Conservation (phyloP, 2,888 invertebrate species). For the Zonitis immaculata region DNA sequence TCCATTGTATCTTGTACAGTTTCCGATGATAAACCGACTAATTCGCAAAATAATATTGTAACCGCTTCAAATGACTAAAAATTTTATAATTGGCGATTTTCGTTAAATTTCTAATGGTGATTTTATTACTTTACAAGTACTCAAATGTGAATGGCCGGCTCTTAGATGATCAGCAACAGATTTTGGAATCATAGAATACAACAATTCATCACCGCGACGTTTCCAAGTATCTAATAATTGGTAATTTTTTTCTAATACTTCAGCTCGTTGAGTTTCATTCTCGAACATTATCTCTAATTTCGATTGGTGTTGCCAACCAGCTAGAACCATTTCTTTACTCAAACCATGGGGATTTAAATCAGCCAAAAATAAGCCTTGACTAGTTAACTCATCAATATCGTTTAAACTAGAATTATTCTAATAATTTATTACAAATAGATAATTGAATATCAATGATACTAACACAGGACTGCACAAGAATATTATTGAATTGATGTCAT, state of each 20-base stretch:
- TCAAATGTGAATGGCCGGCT: constrained; percentile 66
- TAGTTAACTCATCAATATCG: constrained; percentile 73
- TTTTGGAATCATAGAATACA: constrained; percentile 88
- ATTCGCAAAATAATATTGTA: constrained; percentile 71
- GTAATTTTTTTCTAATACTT: constrained; percentile 71
- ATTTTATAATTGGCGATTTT: not conserved
- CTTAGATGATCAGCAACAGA: constrained; percentile 75
- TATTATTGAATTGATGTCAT: constrained; percentile 74
- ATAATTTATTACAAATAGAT: not conserved
- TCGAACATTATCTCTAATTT: constrained; percentile 75
- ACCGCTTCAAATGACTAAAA: constrained; percentile 67
- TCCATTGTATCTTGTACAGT: constrained; percentile 62
- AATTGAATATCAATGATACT: no score
- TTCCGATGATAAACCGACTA: constrained; percentile 55
- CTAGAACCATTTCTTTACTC: constrained; percentile 73
- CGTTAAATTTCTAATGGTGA: no score
- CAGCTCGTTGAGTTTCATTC: constrained; percentile 70
- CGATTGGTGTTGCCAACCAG: constrained; percentile 79
- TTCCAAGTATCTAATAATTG: constrained; percentile 78
- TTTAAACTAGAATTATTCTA: constrained; percentile 53
- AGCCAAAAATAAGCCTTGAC: constrained; percentile 70
- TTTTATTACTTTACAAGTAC: constrained; percentile 69
- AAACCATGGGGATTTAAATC: constrained; percentile 80
- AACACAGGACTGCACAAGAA: constrained; percentile 84
- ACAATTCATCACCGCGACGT: constrained; percentile 72